Percentiles rank a stretch among this genome's conserved stretches.
These are phyloP conservation scores for Blera fallax DNA, from an alignment of 2,888 invertebrate species.

Conservation along the genomic window DNA sequence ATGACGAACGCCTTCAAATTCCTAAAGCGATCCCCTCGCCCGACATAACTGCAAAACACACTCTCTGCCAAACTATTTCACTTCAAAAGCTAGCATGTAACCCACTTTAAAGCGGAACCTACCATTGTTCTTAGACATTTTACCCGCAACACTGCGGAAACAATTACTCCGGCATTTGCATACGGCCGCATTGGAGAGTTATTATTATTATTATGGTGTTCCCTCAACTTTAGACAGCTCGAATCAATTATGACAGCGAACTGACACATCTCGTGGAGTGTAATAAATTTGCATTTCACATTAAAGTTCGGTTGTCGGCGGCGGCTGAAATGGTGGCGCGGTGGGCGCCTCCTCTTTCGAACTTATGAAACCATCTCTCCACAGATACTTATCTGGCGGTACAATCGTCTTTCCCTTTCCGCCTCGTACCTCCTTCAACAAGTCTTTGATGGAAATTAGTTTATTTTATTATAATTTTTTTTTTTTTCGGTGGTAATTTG, in stretches of 20 bases:
- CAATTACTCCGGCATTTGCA: conserved; percentile 66
- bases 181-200: conserved; percentile 56
- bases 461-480: conserved; percentile 29
- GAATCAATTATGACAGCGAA: conserved; percentile 69
- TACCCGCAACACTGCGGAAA: conserved; percentile 59
- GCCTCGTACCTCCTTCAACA: neutral
- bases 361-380: conserved; percentile 48
- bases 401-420: conserved; percentile 21
- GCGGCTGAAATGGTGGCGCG: neutral
- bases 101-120: conserved; percentile 32
- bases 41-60: neutral
- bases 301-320: conserved; percentile 21
- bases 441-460: conserved; percentile 60
- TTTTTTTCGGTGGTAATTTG: conserved; percentile 46
- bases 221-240: conserved; percentile 53
- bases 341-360: neutral
- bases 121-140: conserved; percentile 51
- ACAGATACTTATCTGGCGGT: conserved; percentile 38
- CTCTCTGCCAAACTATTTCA: neutral
- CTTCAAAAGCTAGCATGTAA: conserved; percentile 21
- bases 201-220: conserved; percentile 51
- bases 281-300: conserved; percentile 71
- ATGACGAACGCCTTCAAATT: neutral
- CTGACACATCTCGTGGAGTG: conserved; percentile 63
- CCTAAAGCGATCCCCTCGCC: neutral